Evolutionary conservation across 2,797 vertebrate genomes (phyloP).

Genomic region (Nyctalus aviator): DNA sequence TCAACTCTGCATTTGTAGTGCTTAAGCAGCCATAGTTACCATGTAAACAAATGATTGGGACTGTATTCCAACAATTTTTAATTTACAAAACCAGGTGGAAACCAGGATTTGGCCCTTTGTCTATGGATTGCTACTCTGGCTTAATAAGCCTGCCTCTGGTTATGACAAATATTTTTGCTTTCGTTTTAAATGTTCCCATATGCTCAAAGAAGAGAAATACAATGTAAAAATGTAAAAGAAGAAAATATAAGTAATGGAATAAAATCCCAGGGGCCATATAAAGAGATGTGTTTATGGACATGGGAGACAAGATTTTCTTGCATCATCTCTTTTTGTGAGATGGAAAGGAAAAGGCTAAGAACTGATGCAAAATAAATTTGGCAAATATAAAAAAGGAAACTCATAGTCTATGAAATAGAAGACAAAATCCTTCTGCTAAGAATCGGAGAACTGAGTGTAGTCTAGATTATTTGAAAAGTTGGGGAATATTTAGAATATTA

Average conservation of each 20-base stretch:
- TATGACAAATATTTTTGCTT: background rate
- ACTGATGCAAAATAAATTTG: background rate
- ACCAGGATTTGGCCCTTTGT: background rate
- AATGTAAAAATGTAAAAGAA: background rate
- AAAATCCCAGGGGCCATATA: background rate
- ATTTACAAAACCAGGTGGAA: background rate
- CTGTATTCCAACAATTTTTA: background rate
- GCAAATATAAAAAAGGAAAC: background rate
- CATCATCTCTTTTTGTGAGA: background rate
- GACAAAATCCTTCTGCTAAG: background rate
- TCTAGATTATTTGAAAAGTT: background rate
- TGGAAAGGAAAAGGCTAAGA: background rate
- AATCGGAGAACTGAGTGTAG: background rate
- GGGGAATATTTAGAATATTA: background rate
- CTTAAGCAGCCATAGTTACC: background rate
- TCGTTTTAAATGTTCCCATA: background rate
- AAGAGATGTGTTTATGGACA: background rate
- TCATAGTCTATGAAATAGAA: background rate
- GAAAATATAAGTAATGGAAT: background rate
- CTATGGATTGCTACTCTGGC: rapidly evolving
- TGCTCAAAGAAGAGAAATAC: background rate
- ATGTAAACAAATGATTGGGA: background rate
- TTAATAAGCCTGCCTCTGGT: background rate
- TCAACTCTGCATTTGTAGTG: background rate
- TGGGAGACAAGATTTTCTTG: background rate